Base-by-base conservation (phyloP, 2,888 invertebrate genomes). In the Limenitis camilla region DNA sequence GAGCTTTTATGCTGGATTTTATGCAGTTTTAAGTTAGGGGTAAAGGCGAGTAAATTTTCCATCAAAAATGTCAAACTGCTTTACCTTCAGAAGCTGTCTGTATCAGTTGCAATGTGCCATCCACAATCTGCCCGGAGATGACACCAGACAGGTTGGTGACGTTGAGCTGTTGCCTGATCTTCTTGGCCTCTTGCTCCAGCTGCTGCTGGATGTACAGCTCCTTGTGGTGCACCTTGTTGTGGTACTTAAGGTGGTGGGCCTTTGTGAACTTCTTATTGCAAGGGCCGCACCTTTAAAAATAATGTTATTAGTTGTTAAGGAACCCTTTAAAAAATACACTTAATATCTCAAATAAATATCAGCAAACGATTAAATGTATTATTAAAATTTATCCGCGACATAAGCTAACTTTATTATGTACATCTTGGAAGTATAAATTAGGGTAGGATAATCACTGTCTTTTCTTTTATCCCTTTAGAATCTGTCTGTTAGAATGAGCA, bases 201-300 rank as follows among this genome's bases (percentile, higher is more conserved):
- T 88, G 84, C 63, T 85, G 84, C 40, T 88, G 85, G 1, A 81
- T 58, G 66, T 88, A 88, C 1, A 88, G 51, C 11, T 88, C 88
- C 61, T 88, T 88, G 66, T 88, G 88, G 58, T 88, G 88, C n/a
- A 88, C 86, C 65, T 88, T 88, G 71, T 88, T 88, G 70, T 88
- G 88, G 71, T 88, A 88, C 51, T 88, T 88, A 28, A 88, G 69
- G 51, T 88, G 88, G 62, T 88, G 88, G 0, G 88, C 86, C 53
- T 88, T 88, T 0, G 88, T 88, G 72, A 88, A 88, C 64, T 87
- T 86, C 72, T 87, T 88, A 72, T 86, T 88, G 71, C 88, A 88
- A 0, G 84, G 81, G 0, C 55, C 67, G 59, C 88, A 88, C 0
- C 88, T 88, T 63, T 9, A 40, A 39, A 7, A 27, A 28, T 27